Base-by-base conservation (phyloP, 2,888 invertebrate genomes). In the Entomobrya multifasciata region DNA sequence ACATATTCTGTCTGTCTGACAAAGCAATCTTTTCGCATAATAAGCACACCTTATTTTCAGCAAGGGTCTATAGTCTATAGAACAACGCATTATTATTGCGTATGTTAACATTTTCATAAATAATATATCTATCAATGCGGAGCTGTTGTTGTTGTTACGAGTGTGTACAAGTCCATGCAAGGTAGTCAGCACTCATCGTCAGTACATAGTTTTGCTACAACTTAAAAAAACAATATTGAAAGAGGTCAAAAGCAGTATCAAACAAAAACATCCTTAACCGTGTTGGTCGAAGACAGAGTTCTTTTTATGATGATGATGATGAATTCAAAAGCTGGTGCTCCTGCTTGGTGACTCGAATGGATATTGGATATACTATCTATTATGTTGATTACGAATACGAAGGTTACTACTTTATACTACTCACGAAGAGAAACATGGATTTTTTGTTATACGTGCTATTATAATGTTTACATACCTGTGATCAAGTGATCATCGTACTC, bases 401-500 rank as follows among this genome's bases (percentile, higher is more conserved):
- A 5, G 5, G 49, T 3, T 49, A 47, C 49, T n/a, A 60, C 27
- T 60, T 27, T 27, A 47, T 62, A 25, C 84, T 27, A 6, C 84
- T 84, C 82, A 82, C 82, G 82, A 82, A 74, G 47, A 36, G 36
- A 67, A 82, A 74, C 74, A 44, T 81, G 70, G 72, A 27, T 57
- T 72, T 41, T 27, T 79, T 27, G 6, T 76, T 36, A n/a, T n/a
- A n/a, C n/a, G 27, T 62, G 25, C 27, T 25, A 4, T 62, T 30
- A 62, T 36, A 8, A 36, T 36, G 36, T 36, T 36, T 76, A 76
- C 72, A 47, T 47, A 72, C 47, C 72, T 72, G 36, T 36, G 36
- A 36, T 72, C 72, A n/a, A 72, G 25, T 25, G 27, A 72, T 36
- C 30, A 8, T 65, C 65, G 36, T 36, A 36, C 36, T 36, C 65